phyloP scores from a whole-genome alignment of 2,797 vertebrate species.

The Oceanodroma leucorhoa region DNA sequence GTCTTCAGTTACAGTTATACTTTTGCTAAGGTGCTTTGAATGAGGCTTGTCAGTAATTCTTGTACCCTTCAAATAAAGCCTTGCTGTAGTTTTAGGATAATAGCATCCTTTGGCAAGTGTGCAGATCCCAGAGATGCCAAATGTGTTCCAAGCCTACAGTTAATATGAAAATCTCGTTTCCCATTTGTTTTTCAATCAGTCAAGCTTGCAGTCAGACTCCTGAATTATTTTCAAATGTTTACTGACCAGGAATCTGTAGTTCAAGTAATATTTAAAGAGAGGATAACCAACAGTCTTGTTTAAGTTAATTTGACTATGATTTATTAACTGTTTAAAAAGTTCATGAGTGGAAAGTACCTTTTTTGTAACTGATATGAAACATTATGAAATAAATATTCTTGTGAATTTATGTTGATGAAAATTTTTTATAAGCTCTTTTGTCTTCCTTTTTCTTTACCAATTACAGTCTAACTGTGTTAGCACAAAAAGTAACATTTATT shows the following conservation, averaged over 20 bases:
- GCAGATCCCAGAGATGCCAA: background rate
- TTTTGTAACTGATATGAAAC: background rate
- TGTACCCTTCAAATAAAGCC: background rate
- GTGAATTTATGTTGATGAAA: background rate
- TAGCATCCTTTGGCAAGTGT: background rate
- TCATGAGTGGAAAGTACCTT: background rate
- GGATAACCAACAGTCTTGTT: background rate
- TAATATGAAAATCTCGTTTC: background rate
- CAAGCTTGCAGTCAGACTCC: background rate
- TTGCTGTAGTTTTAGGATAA: background rate
- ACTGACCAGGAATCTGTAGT: background rate
- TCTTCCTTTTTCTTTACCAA: background rate
- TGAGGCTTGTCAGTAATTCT: background rate
- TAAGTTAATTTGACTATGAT: background rate
- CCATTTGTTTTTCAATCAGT: background rate
- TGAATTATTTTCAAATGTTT: background rate
- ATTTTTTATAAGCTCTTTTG: background rate
- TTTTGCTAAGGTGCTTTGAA: background rate
- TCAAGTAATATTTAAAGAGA: background rate
- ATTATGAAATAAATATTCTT: background rate
- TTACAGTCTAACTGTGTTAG: constrained; percentile 44
- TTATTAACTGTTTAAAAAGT: background rate
- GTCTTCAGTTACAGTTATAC: background rate
- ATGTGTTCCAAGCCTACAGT: background rate
- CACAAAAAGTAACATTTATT: constrained; percentile 32